Evolutionary conservation across 2,797 vertebrate species (phyloP).

Genomic region (Moxostoma hubbsi): DNA sequence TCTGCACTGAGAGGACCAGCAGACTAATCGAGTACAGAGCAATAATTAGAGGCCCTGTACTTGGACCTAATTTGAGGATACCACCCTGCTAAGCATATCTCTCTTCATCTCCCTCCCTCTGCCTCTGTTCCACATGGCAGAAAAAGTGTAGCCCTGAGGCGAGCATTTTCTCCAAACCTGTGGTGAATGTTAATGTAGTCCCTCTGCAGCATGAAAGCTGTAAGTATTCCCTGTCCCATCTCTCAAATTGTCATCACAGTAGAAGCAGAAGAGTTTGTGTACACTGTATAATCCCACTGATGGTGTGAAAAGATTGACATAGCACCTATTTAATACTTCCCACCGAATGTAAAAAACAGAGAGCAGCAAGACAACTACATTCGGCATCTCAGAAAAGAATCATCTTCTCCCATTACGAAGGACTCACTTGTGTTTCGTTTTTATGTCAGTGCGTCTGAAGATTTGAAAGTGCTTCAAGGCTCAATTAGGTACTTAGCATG

Average conservation of each 20-base stretch:
- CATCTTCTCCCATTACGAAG: not conserved
- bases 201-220: constrained; percentile 29
- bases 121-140: constrained; percentile 37
- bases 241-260: constrained; percentile 35
- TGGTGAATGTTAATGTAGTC: constrained; percentile 34
- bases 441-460: constrained; percentile 4
- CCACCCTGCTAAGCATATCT: constrained; percentile 20
- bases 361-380: not conserved
- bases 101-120: constrained; percentile 32
- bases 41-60: constrained; percentile 36
- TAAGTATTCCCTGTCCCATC: constrained; percentile 11
- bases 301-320: constrained; percentile 14
- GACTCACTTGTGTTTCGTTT: constrained; percentile 1
- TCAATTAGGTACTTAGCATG: constrained; percentile 29
- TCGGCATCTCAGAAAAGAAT: not conserved
- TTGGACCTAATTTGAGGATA: not conserved
- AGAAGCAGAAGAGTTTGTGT: constrained; percentile 6
- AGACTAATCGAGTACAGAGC: constrained; percentile 13
- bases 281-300: constrained; percentile 15
- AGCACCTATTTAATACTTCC: constrained; percentile 24
- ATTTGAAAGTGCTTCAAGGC: constrained; percentile 36
- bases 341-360: not conserved
- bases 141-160: constrained; percentile 47
- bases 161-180: constrained; percentile 28
- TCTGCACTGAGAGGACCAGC: constrained; percentile 23